Percentiles rank a stretch among this genome's conserved stretches.
Evolutionary conservation across 1,140 invertebrate genomes (phyloP).

Genomic region (Zelostemma sp.): DNA sequence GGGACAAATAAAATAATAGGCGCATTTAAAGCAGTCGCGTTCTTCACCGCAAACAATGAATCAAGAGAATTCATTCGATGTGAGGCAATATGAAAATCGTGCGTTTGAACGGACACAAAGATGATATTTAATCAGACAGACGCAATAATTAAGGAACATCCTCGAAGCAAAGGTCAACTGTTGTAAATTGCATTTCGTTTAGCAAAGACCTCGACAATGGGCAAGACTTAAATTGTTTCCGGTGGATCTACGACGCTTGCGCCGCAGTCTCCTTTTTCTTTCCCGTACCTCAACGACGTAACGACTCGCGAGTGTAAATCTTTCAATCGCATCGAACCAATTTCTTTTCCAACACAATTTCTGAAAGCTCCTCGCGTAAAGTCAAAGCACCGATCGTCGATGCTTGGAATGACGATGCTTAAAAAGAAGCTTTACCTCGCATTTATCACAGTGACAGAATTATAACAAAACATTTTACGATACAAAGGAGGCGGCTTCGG

Average conservation of each 20-base stretch:
- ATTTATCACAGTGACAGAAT: conserved; percentile 34
- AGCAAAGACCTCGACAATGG: conserved; percentile 36
- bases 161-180: conserved; percentile 51
- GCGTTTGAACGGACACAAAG: conserved; percentile 1
- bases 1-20: conserved; percentile 40
- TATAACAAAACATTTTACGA: conserved; percentile 38
- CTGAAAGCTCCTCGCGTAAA: conserved; percentile 6
- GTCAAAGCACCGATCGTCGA: conserved; percentile 14
- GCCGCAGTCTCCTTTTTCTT: conserved; percentile 33
- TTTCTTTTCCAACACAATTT: no score
- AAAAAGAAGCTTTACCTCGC: conserved; percentile 41
- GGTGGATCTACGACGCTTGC: conserved; percentile 44
- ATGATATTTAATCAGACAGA: conserved; percentile 27
- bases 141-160: conserved; percentile 53
- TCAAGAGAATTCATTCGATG: conserved; percentile 1
- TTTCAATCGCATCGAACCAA: conserved; percentile 6
- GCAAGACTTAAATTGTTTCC: conserved; percentile 58
- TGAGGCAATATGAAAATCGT: neutral
- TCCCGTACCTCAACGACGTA: conserved; percentile 26
- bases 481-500: conserved; percentile 22
- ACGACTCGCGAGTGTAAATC: conserved; percentile 18
- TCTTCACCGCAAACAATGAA: neutral
- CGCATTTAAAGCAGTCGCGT: conserved; percentile 1
- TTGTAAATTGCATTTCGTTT: conserved; percentile 56
- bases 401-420: conserved; percentile 22